Base-by-base conservation (phyloP, 1,140 invertebrate species). In the Physella acuta region DNA sequence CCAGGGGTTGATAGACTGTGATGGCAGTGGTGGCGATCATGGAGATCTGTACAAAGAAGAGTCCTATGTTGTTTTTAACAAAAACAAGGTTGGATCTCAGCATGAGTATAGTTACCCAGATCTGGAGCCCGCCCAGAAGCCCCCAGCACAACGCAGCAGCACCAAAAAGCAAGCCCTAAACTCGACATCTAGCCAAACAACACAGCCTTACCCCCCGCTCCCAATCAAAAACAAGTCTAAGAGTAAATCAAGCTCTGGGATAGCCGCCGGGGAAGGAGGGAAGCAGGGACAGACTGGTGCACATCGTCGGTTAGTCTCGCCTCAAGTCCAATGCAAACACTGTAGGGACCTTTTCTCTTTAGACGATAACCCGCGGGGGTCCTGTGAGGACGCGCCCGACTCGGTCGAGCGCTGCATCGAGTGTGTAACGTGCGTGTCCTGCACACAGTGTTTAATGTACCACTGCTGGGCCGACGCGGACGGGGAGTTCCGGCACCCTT, bases 331-430 rank as follows among this genome's bases (percentile, higher is more conserved):
- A 58, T 88, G 87, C 72, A 80, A 82, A 68, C 82, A 87, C 72
- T 88, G 87, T 77, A 82, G 84, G 53, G 86, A 87, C 63, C 81
- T 80, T 71, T 88, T 87, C 75, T 80, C 81, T 31, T 89, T 92
- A 76, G 92, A 93, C 66, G 90, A 91, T 52, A 96, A 96, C 86
- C 86, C 88, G 30, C 87, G 90, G 30, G 94, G 94, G 26, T 89
- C 90, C 33, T 97, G 94, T 85, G 91, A 94, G 79, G 93, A 91
- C 82, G 93, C 93, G 2, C 94, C 94, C 0, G 94, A 97, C 87
- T 89, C 89, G 71, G 90, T 93, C 76, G 89, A 89, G 72, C 88
- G 90, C 28, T 91, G 91, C 75, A 92, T 97, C 72, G 91, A 94
- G 78, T 88, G 87, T 69, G 88, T 94, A 34, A 91, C 92, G 26